Evolutionary conservation across 2,797 vertebrate species (phyloP), one percentile per base, ranked within the genome.

Genomic region (Threskiornis aethiopicus): DNA sequence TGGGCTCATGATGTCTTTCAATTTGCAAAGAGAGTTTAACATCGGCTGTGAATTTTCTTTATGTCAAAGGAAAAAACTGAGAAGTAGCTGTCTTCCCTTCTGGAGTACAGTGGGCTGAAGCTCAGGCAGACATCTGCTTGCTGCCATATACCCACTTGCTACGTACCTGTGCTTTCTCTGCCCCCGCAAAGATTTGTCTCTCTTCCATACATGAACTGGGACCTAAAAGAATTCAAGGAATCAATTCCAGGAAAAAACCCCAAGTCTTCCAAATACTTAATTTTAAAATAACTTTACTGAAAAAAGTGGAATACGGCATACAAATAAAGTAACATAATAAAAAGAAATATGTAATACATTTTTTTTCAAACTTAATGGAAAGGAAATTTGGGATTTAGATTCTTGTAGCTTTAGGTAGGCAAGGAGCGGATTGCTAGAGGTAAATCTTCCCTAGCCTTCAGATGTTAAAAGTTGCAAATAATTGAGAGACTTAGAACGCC

Each of bases 201-300:
- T 46, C n/a, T 90, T 80, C 52, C 26, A 73, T 55, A n/a, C 3
- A 3, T 51, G 55, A 70, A 47, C 21, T 17, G 51, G 10, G 10
- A 83, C 24, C 31, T 83, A 42, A 61, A 85, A 26, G 9, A 72
- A 89, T 69, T 70, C 39, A 69, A 82, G 29, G 22, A 87, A 76
- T 58, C 3, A 67, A 28, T 64, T 55, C 46, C 21, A 71, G 55
- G 20, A 25, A 59, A 88, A 84, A 75, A 72, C 0, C 0, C 0
- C 3, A 67, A 69, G 10, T 29, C 1, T 6, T 77, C 70, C 49
- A 73, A 72, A 72, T 44, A 52, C n/a, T 47, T 28, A 28, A n/a
- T 75, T 52, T 72, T 19, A 67, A 81, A 91, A 77, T 39, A 89
- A 14, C 7, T 47, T 69, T 31, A 58, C 17, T 31, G 62, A 54